These are phyloP conservation scores for Clepsis dumicolana DNA, from an alignment of 2,888 invertebrate species.

Conservation along the genomic window DNA sequence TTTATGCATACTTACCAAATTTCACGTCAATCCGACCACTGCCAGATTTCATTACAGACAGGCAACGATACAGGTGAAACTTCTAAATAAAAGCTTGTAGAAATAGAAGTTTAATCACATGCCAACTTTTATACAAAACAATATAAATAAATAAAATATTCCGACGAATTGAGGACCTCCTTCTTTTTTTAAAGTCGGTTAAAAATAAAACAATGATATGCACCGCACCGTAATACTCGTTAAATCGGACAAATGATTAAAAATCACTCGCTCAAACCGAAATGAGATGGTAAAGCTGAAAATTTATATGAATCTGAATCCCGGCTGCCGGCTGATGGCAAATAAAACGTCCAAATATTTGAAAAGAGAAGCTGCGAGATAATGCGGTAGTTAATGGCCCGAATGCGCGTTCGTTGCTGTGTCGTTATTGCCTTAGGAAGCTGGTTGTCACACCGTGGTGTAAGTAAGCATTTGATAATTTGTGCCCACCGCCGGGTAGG, in stretches of 20 bases:
- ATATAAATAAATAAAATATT: no score
- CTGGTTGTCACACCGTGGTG: conserved; percentile 52
- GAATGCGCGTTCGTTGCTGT: conserved; percentile 66
- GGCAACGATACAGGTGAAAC: no score
- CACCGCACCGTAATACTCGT: not conserved
- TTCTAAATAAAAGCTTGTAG: no score
- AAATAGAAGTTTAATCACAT: no score
- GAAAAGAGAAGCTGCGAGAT: conserved; percentile 70
- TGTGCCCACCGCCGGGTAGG: not conserved
- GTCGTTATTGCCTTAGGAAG: conserved; percentile 68
- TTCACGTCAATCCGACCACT: no score
- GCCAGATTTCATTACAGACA: no score
- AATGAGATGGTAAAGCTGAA: conserved; percentile 27
- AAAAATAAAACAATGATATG: not conserved
- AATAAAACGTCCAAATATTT: conserved; percentile 76
- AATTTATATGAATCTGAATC: conserved; percentile 44
- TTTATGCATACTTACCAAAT: no score
- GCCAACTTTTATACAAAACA: no score
- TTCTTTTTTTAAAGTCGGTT: no score
- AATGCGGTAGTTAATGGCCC: conserved; percentile 74
- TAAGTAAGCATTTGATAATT: conserved; percentile 50
- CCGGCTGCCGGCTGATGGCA: conserved; percentile 48
- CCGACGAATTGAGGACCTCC: no score
- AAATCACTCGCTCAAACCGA: conserved; percentile 10
- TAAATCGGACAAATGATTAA: conserved; percentile 26